A percentile compares a stretch with the other conserved stretches of the same genome.
Evolutionary conservation across 2,888 invertebrate genomes (phyloP).

Genomic region (Eupithecia vulgata): DNA sequence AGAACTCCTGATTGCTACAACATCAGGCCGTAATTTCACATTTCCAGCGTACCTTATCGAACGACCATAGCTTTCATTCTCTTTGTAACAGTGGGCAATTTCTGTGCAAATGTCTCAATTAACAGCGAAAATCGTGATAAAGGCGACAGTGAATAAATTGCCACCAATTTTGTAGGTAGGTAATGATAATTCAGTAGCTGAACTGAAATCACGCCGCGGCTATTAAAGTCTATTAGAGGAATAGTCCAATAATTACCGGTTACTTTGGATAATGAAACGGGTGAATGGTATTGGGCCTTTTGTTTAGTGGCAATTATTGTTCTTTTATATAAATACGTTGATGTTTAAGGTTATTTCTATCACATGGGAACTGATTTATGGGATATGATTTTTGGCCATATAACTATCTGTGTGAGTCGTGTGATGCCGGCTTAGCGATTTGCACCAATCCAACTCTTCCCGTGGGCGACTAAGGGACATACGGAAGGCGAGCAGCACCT

Average conservation of each 20-base stretch:
- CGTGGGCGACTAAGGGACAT: no score
- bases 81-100: constrained; percentile 59
- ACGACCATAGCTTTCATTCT: constrained; percentile 50
- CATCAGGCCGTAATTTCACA: constrained; percentile 47
- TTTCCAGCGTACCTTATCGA: constrained; percentile 48
- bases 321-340: neutral
- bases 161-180: constrained; percentile 64
- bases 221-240: constrained; percentile 54
- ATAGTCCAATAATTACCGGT: constrained; percentile 51
- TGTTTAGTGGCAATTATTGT: neutral
- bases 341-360: no score
- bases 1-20: constrained; percentile 17
- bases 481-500: no score
- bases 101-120: constrained; percentile 77
- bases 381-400: no score
- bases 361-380: no score
- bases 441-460: no score
- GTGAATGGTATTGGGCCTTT: constrained; percentile 2
- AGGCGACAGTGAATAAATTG: constrained; percentile 70
- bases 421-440: no score
- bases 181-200: constrained; percentile 64
- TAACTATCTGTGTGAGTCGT: no score
- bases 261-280: constrained; percentile 25
- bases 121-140: constrained; percentile 71
- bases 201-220: constrained; percentile 52